These are phyloP conservation scores for Formica exsecta DNA, from an alignment of 1,140 invertebrate genomes.

Conservation along the genomic window DNA sequence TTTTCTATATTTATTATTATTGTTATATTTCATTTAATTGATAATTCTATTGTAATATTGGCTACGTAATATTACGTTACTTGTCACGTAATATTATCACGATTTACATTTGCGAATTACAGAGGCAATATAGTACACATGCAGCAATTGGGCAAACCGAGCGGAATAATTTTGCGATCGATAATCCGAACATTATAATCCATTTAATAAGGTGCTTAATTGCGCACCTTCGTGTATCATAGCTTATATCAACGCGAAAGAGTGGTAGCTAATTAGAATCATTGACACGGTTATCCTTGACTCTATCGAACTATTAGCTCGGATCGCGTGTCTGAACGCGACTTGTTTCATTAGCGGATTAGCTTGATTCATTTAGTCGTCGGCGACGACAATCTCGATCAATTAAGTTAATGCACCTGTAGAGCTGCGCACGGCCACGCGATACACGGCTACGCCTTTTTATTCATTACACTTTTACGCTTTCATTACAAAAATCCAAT, in stretches of 20 bases:
- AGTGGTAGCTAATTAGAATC: constrained; percentile 42
- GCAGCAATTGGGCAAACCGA: background rate
- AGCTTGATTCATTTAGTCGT: constrained; percentile 53
- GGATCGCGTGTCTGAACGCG: constrained; percentile 44
- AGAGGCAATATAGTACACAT: background rate
- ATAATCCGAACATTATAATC: constrained; percentile 1
- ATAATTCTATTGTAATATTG: constrained; percentile 22
- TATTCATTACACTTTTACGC: background rate
- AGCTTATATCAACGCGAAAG: background rate
- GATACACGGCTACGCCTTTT: constrained; percentile 23
- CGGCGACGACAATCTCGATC: constrained; percentile 48
- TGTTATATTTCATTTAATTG: background rate
- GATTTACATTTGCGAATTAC: constrained; percentile 13
- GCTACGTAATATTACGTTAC: background rate
- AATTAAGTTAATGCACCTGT: constrained; percentile 59
- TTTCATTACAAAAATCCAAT: background rate
- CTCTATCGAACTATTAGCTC: constrained; percentile 50
- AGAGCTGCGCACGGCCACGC: constrained; percentile 12
- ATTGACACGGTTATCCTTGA: background rate
- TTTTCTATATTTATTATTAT: background rate
- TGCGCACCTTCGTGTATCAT: background rate
- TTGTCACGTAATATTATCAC: constrained; percentile 31
- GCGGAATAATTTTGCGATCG: background rate
- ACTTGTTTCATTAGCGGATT: constrained; percentile 62
- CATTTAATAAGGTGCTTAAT: constrained; percentile 37